These are phyloP conservation scores for Dipodomys merriami DNA, from an alignment of 2,113 vertebrate genomes.

Conservation along the genomic window DNA sequence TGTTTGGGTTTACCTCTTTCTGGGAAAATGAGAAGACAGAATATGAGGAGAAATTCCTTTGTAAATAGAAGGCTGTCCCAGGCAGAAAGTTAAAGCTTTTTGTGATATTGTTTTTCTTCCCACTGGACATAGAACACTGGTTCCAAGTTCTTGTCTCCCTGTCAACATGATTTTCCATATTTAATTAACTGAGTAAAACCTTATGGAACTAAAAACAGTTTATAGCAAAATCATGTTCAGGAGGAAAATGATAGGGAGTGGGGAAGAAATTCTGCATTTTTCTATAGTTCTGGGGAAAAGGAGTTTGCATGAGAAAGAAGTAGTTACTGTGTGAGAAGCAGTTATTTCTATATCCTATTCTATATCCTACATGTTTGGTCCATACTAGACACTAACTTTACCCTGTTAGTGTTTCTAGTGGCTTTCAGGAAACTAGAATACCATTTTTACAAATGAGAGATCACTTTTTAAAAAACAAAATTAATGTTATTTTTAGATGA, in stretches of 20 bases:
- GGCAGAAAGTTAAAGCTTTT: neutral
- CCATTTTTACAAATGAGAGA: no score
- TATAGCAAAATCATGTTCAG: neutral
- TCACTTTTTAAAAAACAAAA: neutral
- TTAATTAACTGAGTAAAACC: neutral
- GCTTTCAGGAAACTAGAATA: conserved; percentile 42
- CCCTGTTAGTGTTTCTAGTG: neutral
- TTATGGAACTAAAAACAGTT: neutral
- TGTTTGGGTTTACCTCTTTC: neutral
- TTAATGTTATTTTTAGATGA: neutral
- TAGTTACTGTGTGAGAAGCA: neutral
- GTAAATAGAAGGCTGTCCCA: neutral
- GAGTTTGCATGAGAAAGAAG: neutral
- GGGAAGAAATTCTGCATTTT: neutral
- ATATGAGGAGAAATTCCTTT: neutral
- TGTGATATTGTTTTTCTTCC: neutral
- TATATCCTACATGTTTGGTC: neutral
- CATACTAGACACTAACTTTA: conserved; percentile 15
- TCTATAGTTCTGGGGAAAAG: no score
- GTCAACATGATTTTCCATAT: no score
- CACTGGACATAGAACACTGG: neutral
- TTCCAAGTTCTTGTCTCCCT: neutral
- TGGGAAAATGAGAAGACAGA: neutral
- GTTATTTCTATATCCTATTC: neutral
- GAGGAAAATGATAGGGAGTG: neutral